Base-by-base conservation (phyloP, 2,113 vertebrate species). In the Pelvicachromis taeniatus region DNA sequence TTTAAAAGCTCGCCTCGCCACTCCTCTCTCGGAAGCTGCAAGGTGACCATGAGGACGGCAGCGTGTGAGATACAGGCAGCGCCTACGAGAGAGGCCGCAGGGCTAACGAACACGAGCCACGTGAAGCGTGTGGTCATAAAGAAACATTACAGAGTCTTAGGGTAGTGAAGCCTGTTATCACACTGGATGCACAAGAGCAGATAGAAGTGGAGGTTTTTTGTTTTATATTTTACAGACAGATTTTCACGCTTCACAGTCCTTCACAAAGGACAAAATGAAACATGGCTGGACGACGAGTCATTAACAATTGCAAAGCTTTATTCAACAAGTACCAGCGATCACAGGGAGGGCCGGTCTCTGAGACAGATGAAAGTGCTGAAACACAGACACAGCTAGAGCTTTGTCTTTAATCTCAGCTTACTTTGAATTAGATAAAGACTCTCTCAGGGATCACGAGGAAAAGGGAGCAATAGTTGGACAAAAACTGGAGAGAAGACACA, bases 41-140 rank as follows among this genome's bases (percentile, higher is more conserved):
- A 94, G 95, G 95, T 94, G 91, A 95, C 88, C 89, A 65, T 10
- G 78, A 87, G 81, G 87, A 86, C 61, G 38, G 4, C 58, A 29
- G 82, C 23, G 40, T 45, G 84, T 85, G 87, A 92, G 81, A 88
- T 88, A 85, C 73, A 31, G 81, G 54, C 59, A n/a, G 56, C 56
- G 40, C 68, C 59, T 70, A 23, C 16, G 61, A 61, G 31, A 17
- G 59, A 81, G 48, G 33, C 58, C 23, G 35, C 78, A 33, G 6
- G 81, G 81, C 53, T 29, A 80, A 42, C 78, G 78, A 89, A 73
- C 91, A 82, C 1, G 58, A 87, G 81, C 85, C 19, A 40, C 86
- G 52, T 78, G 88, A 89, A 91, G 85, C 70, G 77, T 86, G 77
- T 48, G 61, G 85, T 85, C 90, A 84, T 92, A 84, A 94, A 88